Conservation (phyloP, 2,797 vertebrate species). For the Borostomias antarcticus region DNA sequence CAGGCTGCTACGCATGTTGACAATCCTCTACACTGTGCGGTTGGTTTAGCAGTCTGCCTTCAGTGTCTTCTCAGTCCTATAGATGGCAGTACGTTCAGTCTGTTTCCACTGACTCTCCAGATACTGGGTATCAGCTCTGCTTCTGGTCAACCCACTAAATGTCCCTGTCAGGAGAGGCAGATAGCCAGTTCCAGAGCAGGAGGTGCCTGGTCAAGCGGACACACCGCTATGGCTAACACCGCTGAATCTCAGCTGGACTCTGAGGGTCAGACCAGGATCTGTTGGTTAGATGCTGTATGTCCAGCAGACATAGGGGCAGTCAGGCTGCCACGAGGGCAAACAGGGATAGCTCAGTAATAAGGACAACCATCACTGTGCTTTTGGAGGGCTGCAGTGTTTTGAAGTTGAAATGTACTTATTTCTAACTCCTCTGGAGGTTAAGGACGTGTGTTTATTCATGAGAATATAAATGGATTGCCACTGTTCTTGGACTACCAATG, state of each 20-base stretch:
- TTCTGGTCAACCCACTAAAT: too few species aligned
- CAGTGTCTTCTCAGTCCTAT: not conserved
- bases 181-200: too few species aligned
- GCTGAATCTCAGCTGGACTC: not conserved
- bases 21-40: not conserved
- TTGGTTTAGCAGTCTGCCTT: too few species aligned
- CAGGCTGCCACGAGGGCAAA: slow-evolving; percentile 27
- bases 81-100: slow-evolving; percentile 12
- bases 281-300: not conserved
- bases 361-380: slow-evolving; percentile 15
- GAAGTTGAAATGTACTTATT: not conserved
- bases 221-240: too few species aligned
- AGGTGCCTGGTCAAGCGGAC: too few species aligned
- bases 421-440: not conserved
- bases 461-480: not conserved
- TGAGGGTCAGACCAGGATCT: not conserved
- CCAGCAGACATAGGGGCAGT: not conserved
- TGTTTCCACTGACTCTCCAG: not conserved
- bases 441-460: not conserved
- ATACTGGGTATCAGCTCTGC: not conserved
- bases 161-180: too few species aligned
- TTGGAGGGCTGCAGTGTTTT: slow-evolving; percentile 1
- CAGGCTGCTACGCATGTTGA: too few species aligned
- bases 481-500: not conserved
- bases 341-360: slow-evolving; percentile 6